Percentiles rank a stretch among this genome's conserved stretches.
Evolutionary conservation across 1,140 invertebrate genomes (phyloP).

Genomic region (Atta texana): DNA sequence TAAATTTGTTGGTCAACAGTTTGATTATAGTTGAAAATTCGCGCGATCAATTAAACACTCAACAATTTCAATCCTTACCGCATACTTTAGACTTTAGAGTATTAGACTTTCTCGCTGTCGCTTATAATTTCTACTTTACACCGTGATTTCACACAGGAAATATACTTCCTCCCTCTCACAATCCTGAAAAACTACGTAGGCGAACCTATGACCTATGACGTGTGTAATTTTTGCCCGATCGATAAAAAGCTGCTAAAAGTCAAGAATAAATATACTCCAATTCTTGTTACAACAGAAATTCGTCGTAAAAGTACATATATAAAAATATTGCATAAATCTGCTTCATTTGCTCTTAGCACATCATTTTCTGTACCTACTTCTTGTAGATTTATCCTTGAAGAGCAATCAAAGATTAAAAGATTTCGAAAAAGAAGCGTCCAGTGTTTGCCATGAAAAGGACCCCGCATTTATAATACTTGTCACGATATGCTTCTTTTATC

Average conservation of each 20-base stretch:
- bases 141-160: background rate
- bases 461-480: constrained; percentile 68
- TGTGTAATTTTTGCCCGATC: constrained; percentile 46
- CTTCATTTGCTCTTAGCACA: background rate
- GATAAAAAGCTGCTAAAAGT: constrained; percentile 16
- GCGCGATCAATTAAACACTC: background rate
- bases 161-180: background rate
- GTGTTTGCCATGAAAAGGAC: constrained; percentile 13
- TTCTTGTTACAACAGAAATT: background rate
- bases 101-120: background rate
- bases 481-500: constrained; percentile 77
- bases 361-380: background rate
- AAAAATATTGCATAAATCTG: background rate
- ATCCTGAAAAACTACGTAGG: constrained; percentile 1
- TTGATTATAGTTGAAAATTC: background rate
- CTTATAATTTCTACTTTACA: background rate
- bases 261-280: constrained; percentile 18
- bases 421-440: constrained; percentile 14
- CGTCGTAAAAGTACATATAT: background rate
- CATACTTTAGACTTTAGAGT: too few relatives aligned
- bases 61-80: background rate
- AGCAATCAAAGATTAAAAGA: background rate
- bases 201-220: constrained; percentile 45
- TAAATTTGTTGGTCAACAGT: background rate
- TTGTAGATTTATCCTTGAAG: background rate